Conservation (phyloP, 2,888 invertebrate genomes). For the Lasioglossum oenotherae region DNA sequence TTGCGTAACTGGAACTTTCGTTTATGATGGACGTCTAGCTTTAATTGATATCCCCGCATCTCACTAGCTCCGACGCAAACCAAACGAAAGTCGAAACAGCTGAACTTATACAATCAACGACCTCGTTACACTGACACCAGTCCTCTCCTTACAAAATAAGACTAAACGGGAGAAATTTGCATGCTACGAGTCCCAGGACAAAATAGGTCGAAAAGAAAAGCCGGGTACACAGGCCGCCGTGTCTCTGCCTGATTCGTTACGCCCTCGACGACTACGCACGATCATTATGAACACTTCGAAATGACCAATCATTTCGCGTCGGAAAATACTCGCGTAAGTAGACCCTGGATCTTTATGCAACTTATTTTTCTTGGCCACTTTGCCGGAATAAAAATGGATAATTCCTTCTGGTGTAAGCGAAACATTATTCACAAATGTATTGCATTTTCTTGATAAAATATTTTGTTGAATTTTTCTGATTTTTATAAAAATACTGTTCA, state of each 20-base stretch:
- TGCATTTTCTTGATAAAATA: too few relatives aligned
- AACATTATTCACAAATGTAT: background rate
- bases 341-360: background rate
- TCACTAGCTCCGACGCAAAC: background rate
- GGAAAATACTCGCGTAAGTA: background rate
- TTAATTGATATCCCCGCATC: background rate
- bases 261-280: background rate
- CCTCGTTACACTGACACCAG: background rate
- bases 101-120: background rate
- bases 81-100: slow-evolving; percentile 4
- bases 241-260: background rate
- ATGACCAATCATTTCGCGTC: background rate
- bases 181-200: background rate
- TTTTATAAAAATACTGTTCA: too few relatives aligned
- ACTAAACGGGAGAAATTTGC: background rate
- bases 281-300: slow-evolving; percentile 5
- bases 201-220: background rate
- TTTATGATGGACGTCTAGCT: background rate
- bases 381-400: background rate
- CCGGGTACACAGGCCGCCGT: background rate
- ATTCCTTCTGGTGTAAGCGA: background rate
- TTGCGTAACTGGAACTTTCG: background rate
- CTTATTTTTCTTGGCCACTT: background rate
- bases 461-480: too few relatives aligned
- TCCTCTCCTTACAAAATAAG: background rate